A percentile compares a stretch with the other conserved stretches of the same genome.
Conservation (phyloP, 1,140 invertebrate species). For the Aleiodes sp. region DNA sequence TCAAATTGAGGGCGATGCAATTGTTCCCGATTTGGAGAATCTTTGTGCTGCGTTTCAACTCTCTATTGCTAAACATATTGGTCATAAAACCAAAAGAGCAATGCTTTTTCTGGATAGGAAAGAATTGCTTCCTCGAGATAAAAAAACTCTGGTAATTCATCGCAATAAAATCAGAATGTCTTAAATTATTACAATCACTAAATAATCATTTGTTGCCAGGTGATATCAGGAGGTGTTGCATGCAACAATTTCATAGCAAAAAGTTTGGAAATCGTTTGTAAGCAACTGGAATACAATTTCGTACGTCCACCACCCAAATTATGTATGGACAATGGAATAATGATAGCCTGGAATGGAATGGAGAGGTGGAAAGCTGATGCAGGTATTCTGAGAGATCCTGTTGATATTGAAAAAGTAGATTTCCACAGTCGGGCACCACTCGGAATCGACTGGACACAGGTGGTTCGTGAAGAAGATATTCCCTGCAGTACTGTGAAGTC, state of each 20-base stretch:
- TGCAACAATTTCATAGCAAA: conserved; percentile 86
- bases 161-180: conserved; percentile 1
- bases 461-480: conserved; percentile 67
- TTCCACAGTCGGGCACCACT: conserved; percentile 65
- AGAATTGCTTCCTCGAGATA: conserved; percentile 69
- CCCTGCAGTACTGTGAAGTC: conserved; percentile 71
- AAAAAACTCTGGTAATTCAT: conserved; percentile 69
- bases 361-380: conserved; percentile 72
- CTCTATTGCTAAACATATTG: conserved; percentile 80
- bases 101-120: conserved; percentile 77
- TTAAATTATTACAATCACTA: conserved; percentile 3
- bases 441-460: conserved; percentile 67
- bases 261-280: conserved; percentile 75
- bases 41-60: conserved; percentile 88
- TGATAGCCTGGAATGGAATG: conserved; percentile 98
- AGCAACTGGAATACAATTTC: conserved; percentile 73
- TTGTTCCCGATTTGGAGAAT: conserved; percentile 84
- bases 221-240: conserved; percentile 95
- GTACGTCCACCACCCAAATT: conserved; percentile 83
- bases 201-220: conserved; percentile 62
- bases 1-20: conserved; percentile 70
- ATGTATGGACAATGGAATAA: conserved; percentile 98
- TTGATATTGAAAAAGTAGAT: conserved; percentile 64
- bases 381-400: conserved; percentile 64
- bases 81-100: conserved; percentile 82